phyloP scores from a whole-genome alignment of 1,140 invertebrate genomes.

The Yoshiicerus persimilis region DNA sequence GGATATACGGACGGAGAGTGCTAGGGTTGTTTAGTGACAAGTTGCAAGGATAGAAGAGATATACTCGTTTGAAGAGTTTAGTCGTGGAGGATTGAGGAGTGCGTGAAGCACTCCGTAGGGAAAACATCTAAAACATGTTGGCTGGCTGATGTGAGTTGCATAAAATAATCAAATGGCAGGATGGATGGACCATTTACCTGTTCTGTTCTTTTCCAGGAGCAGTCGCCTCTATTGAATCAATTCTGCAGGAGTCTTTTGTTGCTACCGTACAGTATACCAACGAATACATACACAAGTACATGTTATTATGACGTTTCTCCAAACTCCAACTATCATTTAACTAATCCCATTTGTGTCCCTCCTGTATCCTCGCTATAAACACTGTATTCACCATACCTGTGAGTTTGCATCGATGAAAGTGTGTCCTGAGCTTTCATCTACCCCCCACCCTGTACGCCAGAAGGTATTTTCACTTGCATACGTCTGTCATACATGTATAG shows the following conservation, averaged over 20 bases:
- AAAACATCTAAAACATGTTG: not conserved
- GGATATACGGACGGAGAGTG: not conserved
- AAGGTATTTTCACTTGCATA: no score
- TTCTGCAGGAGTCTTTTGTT: not conserved
- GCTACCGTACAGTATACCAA: no score
- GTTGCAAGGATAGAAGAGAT: not conserved
- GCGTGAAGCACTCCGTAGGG: not conserved
- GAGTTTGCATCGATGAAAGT: no score
- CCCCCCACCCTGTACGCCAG: no score
- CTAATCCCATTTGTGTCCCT: no score
- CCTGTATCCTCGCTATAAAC: no score
- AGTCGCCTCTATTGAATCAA: not conserved
- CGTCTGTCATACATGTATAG: no score
- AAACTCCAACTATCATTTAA: no score
- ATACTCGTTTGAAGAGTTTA: not conserved
- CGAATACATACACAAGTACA: not conserved
- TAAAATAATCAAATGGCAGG: slow-evolving; percentile 6
- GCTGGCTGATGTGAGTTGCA: not conserved
- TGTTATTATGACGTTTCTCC: not conserved
- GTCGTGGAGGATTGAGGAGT: not conserved
- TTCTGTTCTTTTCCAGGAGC: not conserved
- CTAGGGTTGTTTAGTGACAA: not conserved
- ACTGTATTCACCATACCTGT: no score
- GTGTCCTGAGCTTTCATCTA: no score
- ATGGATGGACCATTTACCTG: slow-evolving; percentile 4